Evolutionary conservation across 2,888 invertebrate species (phyloP).

Genomic region (Eupithecia insigniata): DNA sequence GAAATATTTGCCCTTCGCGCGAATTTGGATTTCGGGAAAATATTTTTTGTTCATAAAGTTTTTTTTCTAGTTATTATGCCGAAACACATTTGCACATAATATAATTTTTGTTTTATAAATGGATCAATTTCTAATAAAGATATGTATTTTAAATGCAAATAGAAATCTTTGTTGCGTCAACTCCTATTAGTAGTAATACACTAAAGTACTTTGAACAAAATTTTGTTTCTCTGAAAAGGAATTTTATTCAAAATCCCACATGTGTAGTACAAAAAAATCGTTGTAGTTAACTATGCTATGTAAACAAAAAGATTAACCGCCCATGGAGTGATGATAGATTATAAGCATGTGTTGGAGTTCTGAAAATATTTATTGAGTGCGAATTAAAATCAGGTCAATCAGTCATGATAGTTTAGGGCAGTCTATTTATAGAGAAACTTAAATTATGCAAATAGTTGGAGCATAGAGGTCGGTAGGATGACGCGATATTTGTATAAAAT

Average conservation of each 20-base stretch:
- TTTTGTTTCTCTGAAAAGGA: neutral
- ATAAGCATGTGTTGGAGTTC: conserved; percentile 26
- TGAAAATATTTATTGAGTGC: conserved; percentile 28
- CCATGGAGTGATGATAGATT: conserved; percentile 37
- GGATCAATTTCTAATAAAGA: neutral
- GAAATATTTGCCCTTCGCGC: neutral
- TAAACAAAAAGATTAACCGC: conserved; percentile 30
- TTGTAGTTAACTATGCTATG: conserved; percentile 9
- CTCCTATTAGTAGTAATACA: neutral
- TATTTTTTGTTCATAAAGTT: neutral
- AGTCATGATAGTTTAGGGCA: conserved; percentile 46
- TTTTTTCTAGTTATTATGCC: neutral
- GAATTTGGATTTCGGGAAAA: neutral
- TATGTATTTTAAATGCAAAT: neutral
- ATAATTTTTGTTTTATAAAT: too few species aligned
- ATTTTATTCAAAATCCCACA: conserved; percentile 13
- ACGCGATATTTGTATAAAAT: too few species aligned
- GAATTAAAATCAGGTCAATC: conserved; percentile 47
- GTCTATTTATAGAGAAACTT: neutral
- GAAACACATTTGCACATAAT: neutral
- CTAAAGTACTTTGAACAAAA: neutral
- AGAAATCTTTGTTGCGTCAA: neutral
- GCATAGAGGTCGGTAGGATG: neutral
- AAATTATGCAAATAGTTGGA: neutral
- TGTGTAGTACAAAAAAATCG: conserved; percentile 10